A percentile compares a stretch with the other conserved stretches of the same genome.
phyloP scores from a whole-genome alignment of 2,113 vertebrate genomes.

The Sorex araneus region DNA sequence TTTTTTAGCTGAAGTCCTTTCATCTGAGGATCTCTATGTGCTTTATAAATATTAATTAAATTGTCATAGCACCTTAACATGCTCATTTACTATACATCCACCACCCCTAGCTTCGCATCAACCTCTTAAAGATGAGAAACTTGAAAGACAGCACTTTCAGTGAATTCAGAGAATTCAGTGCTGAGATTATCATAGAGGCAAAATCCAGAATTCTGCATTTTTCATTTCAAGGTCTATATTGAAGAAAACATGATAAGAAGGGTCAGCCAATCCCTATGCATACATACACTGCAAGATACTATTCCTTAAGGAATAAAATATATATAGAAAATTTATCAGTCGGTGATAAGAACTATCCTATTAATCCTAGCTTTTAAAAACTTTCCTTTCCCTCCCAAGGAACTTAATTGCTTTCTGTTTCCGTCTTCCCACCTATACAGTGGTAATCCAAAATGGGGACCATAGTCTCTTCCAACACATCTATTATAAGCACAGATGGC shows the following conservation, averaged over 20 bases:
- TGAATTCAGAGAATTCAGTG: constrained; percentile 39
- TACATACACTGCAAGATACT: neutral
- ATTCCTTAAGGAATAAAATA: constrained; percentile 4
- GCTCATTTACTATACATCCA: constrained; percentile 51
- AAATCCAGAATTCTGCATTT: neutral
- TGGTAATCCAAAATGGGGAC: neutral
- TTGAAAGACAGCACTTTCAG: constrained; percentile 25
- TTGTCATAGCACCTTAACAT: constrained; percentile 38
- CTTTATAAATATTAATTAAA: constrained; percentile 78
- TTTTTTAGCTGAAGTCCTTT: constrained; percentile 64
- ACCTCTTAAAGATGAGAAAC: constrained; percentile 47
- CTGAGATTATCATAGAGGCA: neutral
- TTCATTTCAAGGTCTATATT: neutral
- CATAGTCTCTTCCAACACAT: neutral
- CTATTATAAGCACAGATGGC: neutral
- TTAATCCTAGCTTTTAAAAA: constrained; percentile 21
- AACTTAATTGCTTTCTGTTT: constrained; percentile 24
- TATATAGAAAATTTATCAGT: neutral
- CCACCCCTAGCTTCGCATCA: neutral
- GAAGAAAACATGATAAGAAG: neutral
- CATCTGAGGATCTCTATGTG: constrained; percentile 72
- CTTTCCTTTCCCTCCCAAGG: constrained; percentile 23
- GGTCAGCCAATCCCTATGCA: neutral
- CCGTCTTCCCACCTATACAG: constrained; percentile 24
- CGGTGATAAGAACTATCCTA: constrained; percentile 19